Evolutionary conservation across 2,113 vertebrate species (phyloP), one percentile per base, ranked within the genome.

Genomic region (Siniperca knerii): DNA sequence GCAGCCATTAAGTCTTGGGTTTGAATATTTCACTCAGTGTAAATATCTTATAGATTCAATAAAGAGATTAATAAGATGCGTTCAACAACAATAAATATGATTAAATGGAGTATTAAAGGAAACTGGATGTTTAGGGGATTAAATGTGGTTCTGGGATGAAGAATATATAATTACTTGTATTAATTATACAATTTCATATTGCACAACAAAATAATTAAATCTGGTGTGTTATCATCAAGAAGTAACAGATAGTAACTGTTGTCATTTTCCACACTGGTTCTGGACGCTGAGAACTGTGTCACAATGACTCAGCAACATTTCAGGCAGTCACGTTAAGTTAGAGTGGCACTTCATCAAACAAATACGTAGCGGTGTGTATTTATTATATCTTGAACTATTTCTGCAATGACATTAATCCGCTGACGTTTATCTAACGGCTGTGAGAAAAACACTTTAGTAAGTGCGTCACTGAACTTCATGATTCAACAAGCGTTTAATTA

Each of bases 231-330:
- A 74, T 20, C 20, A 74, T 20, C 20, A 54, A 13, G 21, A 40
- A 37, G 42, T 1, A 58, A 10, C 52, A n/a, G 11, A 69, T 9
- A 21, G 48, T 8, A 42, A 42, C 13, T 25, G n/a, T 7, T 6
- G 21, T n/a, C 12, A 15, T 29, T 44, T 65, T 25, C 21, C 44
- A 29, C 25, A 2, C 1, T 37, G 42, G 16, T 15, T 29, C 1
- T 50, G 18, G 8, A 50, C n/a, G 15, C n/a, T 68, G 40, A 11
- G 13, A 29, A 15, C 25, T 58, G 55, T 16, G 75, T 85, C 66
- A 79, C 33, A 35, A 11, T 79, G 87, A 82, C 71, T 70, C 75
- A 62, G 70, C 83, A 67, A 71, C 13, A 46, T 61, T 75, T 35
- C 12, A 55, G 2, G 10, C 42, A 74, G 16, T n/a, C 1, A 29